Evolutionary conservation across 1,140 invertebrate genomes (phyloP).

Genomic region (Helicorthomorpha holstii): DNA sequence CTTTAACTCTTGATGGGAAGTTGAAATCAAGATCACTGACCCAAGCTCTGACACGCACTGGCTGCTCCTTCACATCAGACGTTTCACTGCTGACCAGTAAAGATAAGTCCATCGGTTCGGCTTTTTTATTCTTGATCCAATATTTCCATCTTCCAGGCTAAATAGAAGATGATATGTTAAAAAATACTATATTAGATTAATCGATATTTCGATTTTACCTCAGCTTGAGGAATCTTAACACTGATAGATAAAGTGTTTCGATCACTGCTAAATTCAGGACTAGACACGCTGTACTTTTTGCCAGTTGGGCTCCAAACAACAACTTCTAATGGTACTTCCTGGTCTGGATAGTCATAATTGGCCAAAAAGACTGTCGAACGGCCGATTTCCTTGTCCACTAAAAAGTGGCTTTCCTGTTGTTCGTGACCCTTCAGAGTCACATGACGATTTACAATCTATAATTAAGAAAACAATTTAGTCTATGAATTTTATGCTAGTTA

Average conservation of each 20-base stretch:
- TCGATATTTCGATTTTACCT: not conserved
- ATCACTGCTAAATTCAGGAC: not conserved
- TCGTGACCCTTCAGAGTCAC: not conserved
- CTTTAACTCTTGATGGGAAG: slow-evolving; percentile 5
- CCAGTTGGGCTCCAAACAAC: not conserved
- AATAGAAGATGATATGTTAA: not conserved
- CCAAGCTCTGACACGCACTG: slow-evolving; percentile 7
- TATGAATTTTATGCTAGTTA: too few relatives aligned
- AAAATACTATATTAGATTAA: not conserved
- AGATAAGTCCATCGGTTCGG: not conserved
- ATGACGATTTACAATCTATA: slow-evolving; percentile 1
- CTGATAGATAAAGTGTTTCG: not conserved
- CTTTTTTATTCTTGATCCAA: not conserved
- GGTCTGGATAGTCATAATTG: slow-evolving; percentile 3
- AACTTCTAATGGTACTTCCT: not conserved
- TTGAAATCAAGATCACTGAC: slow-evolving; percentile 5
- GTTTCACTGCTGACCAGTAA: slow-evolving; percentile 3
- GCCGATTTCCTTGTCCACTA: slow-evolving; percentile 5
- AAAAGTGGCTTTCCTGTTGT: not conserved
- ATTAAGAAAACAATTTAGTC: too few relatives aligned
- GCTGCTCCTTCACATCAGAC: slow-evolving; percentile 2
- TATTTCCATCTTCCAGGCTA: slow-evolving; percentile 6
- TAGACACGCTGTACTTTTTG: not conserved
- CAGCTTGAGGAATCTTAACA: slow-evolving; percentile 1
- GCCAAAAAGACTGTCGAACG: not conserved